A percentile compares a stretch with the other conserved stretches of the same genome.
Conservation (phyloP, 2,888 invertebrate species). For the Troides aeacus region DNA sequence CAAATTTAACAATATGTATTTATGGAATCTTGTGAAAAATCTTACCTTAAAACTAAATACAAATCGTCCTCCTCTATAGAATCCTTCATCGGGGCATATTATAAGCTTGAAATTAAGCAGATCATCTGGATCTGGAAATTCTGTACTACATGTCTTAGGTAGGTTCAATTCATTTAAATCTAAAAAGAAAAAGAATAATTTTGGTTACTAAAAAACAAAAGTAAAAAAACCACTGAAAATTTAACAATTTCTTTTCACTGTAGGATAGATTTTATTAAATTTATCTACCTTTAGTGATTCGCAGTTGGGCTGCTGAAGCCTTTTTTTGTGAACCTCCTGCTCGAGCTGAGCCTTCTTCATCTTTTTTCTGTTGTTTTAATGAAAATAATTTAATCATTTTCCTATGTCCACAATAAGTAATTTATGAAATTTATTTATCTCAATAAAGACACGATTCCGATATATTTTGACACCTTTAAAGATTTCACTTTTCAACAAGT, state of each 20-base stretch:
- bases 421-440: conserved; percentile 60
- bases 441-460: conserved; percentile 59
- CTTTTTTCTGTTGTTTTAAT: conserved; percentile 98
- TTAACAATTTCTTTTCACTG: not conserved
- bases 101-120: conserved; percentile 96
- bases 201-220: not conserved
- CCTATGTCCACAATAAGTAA: conserved; percentile 64
- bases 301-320: conserved; percentile 97
- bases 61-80: conserved; percentile 96
- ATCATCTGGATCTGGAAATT: conserved; percentile 98
- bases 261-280: conserved; percentile 7
- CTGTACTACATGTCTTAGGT: conserved; percentile 97
- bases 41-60: conserved; percentile 94
- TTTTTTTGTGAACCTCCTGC: conserved; percentile 89
- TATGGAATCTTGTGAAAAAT: not conserved
- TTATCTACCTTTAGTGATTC: conserved; percentile 95
- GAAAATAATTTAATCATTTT: conserved; percentile 99
- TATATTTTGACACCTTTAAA: conserved; percentile 67
- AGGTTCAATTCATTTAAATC: conserved; percentile 98
- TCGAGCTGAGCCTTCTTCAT: conserved; percentile 89
- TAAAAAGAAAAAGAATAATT: conserved; percentile 69
- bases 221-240: conserved; percentile 1
- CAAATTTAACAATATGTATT: not conserved
- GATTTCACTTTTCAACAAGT: conserved; percentile 32
- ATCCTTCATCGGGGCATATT: conserved; percentile 98